phyloP scores from a whole-genome alignment of 1,140 invertebrate genomes.

The Zelostemma sp. region DNA sequence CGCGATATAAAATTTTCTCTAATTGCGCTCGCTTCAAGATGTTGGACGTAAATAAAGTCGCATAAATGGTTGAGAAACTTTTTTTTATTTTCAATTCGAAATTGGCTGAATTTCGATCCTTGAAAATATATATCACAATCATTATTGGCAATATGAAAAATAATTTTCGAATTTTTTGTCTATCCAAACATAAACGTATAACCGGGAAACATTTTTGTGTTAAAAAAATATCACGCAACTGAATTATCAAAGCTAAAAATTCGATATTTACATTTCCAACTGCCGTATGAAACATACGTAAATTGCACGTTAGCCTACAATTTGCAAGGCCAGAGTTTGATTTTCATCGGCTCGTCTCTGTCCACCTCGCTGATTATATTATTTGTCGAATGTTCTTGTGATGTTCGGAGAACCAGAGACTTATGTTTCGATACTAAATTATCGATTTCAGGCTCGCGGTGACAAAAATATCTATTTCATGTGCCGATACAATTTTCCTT shows the following conservation, averaged over 20 bases:
- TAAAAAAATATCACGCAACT: no score
- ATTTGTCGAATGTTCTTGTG: neutral
- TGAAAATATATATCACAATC: slow-evolving; percentile 6
- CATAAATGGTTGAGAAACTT: no score
- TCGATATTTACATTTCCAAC: neutral
- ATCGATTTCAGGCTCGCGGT: neutral
- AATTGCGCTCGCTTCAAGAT: no score
- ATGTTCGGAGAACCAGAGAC: neutral
- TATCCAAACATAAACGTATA: no score
- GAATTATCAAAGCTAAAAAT: neutral
- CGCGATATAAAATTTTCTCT: neutral
- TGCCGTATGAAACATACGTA: neutral
- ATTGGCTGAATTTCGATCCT: neutral
- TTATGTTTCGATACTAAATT: neutral
- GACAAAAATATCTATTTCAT: slow-evolving; percentile 4
- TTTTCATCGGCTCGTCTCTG: neutral
- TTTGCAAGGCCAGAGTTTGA: neutral
- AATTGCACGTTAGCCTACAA: neutral
- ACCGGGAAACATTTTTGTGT: no score
- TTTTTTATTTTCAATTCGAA: neutral
- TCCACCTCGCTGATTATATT: neutral
- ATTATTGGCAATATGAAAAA: neutral
- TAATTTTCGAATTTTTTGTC: slow-evolving; percentile 1
- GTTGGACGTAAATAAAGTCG: no score
- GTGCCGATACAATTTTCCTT: neutral